A percentile compares a stretch with the other conserved stretches of the same genome.
These are phyloP conservation scores for Chloroceryle amazona DNA, from an alignment of 2,797 vertebrate genomes.

Conservation along the genomic window DNA sequence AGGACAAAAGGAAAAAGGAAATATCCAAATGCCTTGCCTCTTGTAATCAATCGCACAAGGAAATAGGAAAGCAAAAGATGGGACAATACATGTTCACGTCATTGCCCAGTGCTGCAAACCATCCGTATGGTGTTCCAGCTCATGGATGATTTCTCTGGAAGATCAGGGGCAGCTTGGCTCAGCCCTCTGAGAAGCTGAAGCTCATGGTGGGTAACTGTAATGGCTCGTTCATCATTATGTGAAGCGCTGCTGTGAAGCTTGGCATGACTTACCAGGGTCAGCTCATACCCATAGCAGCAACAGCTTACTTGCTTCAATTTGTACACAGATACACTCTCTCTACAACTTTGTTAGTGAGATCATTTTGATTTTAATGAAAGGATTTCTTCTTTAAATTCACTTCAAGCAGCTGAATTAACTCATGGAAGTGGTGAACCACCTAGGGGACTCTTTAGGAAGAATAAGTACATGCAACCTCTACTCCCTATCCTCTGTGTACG, in stretches of 20 bases:
- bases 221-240: not conserved
- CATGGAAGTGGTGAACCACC: constrained; percentile 26
- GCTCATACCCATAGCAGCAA: not conserved
- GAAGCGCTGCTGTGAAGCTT: not conserved
- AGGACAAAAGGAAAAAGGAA: not conserved
- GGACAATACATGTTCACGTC: accelerated
- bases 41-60: accelerated
- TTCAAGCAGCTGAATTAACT: constrained; percentile 64
- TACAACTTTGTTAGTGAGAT: not conserved
- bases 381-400: constrained; percentile 10
- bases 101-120: accelerated
- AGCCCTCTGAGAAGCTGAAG: not conserved
- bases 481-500: not conserved
- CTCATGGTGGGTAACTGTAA: not conserved
- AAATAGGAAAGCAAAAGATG: not conserved
- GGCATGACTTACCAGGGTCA: not conserved
- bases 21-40: not conserved
- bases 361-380: not conserved
- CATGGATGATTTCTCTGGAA: not conserved
- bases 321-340: accelerated
- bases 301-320: not conserved
- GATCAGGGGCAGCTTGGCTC: not conserved
- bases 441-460: constrained; percentile 23
- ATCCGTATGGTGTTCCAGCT: not conserved
- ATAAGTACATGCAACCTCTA: not conserved